phyloP scores from a whole-genome alignment of 92 coral and sea anemone genomes.

The Anthopleura xanthogrammica region DNA sequence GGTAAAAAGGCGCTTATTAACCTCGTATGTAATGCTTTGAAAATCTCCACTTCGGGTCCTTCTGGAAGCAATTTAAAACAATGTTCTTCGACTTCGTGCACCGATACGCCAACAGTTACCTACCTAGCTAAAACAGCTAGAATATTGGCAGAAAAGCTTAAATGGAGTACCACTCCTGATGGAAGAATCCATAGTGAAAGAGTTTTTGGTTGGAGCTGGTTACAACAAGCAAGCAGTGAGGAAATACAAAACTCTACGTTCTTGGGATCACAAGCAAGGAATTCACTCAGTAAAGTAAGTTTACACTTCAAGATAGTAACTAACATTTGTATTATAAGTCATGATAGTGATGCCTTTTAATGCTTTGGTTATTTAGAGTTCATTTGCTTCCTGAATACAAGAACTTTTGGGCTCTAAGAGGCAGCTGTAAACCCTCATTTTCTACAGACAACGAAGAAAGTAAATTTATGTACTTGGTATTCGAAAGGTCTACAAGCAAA shows the following conservation, averaged over 20 bases:
- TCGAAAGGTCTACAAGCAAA: slow-evolving; percentile 41
- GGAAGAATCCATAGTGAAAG: slow-evolving; percentile 47
- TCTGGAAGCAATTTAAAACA: slow-evolving; percentile 13
- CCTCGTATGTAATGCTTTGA: slow-evolving; percentile 40
- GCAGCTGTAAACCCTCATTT: slow-evolving; percentile 51
- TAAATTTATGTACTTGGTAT: slow-evolving; percentile 41
- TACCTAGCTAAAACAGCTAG: slow-evolving; percentile 36
- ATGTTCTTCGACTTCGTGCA: slow-evolving; percentile 9
- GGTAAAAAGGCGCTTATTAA: slow-evolving; percentile 53
- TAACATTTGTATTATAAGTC: slow-evolving; percentile 9
- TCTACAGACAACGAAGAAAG: slow-evolving; percentile 49
- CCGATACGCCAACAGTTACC: slow-evolving; percentile 19
- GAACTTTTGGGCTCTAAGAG: slow-evolving; percentile 44
- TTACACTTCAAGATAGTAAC: neutral
- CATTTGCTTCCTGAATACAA: slow-evolving; percentile 36
- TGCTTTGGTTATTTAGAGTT: slow-evolving; percentile 31
- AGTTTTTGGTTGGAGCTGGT: slow-evolving; percentile 42
- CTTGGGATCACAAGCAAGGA: slow-evolving; percentile 52
- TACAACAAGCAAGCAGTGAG: slow-evolving; percentile 37
- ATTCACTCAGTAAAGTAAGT: slow-evolving; percentile 53
- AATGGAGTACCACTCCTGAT: slow-evolving; percentile 27
- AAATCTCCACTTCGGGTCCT: slow-evolving; percentile 37
- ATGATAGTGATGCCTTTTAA: slow-evolving; percentile 19
- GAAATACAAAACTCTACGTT: slow-evolving; percentile 52
- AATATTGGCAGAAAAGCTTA: slow-evolving; percentile 41